Evolutionary conservation across 2,888 invertebrate genomes (phyloP), one percentile per base, ranked within the genome.

Genomic region (Pecten maximus): DNA sequence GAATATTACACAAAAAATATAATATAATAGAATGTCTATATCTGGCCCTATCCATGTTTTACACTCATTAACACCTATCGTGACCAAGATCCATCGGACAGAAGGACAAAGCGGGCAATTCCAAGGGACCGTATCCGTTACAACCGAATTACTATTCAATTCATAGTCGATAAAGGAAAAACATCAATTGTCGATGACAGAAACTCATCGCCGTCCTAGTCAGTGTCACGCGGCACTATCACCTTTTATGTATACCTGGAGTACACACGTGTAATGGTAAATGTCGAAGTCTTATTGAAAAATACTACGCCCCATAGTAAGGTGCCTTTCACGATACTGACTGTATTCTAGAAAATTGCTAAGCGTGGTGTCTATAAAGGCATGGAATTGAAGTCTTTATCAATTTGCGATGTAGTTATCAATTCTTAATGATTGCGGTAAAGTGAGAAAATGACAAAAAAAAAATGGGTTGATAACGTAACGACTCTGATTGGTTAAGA

Each of bases 151-250:
- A 15, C 74, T 74, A 28, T 28, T 74, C 74, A 74, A 35, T 74
- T 74, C 74, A 74, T 35, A 4, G 74, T 74, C 74, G 35, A 74
- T 74, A 74, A 74, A 74, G 28, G 35, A 28, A 74, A 74, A 74
- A 74, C 74, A 74, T 74, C 74, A 74, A 74, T 74, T 74, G 74
- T 74, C 74, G 74, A 74, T 74, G 74, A 74, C 74, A 74, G 74
- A 74, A 74, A 74, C 74, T 74, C 74, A 74, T 74, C 74, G 10
- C 35, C 74, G 12, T 8, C 10, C 74, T 2, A 74, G 74, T 35
- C 35, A 28, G 74, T 74, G 74, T 74, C 74, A 74, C 74, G 10
- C 74, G 35, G 74, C 35, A 74, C 74, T 28, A 74, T 74, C 8
- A 35, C 74, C 35, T 35, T 74, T 0, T 74, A 28, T 28, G 35